These are phyloP conservation scores for Haplochromis vanheusdeni DNA, from an alignment of 2,113 vertebrate species.

Conservation along the genomic window DNA sequence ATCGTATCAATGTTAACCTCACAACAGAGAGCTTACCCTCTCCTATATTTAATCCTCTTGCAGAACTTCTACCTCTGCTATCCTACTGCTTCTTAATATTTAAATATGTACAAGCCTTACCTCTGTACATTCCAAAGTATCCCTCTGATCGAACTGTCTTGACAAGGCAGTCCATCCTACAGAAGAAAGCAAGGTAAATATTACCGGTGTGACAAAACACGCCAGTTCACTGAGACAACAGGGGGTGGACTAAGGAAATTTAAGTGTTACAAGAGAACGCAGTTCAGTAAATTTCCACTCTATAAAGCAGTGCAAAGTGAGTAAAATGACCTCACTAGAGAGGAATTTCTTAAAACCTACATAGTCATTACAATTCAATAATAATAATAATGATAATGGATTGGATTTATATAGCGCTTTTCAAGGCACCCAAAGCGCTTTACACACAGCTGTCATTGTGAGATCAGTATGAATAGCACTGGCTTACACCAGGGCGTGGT, in stretches of 20 bases:
- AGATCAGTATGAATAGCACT: not conserved
- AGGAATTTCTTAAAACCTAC: not conserved
- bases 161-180: constrained; percentile 79
- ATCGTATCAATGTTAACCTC: not conserved
- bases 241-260: not conserved
- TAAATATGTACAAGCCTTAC: constrained; percentile 56
- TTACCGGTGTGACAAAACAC: not conserved
- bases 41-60: not conserved
- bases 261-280: fast-evolving
- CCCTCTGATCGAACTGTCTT: constrained; percentile 80
- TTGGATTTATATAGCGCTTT: too few relatives aligned
- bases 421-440: too few relatives aligned
- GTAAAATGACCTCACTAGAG: not conserved
- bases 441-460: not conserved
- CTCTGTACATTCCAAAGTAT: constrained; percentile 86
- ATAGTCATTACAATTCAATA: not conserved
- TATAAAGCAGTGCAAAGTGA: not conserved
- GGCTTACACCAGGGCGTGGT: not conserved
- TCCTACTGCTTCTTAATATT: not conserved
- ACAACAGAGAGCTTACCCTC: not conserved
- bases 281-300: not conserved
- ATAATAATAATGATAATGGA: too few relatives aligned
- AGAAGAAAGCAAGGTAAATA: not conserved
- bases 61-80: not conserved
- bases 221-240: not conserved